Evolutionary conservation across 1,140 invertebrate genomes (phyloP).

Genomic region (Cotesia vestalis): DNA sequence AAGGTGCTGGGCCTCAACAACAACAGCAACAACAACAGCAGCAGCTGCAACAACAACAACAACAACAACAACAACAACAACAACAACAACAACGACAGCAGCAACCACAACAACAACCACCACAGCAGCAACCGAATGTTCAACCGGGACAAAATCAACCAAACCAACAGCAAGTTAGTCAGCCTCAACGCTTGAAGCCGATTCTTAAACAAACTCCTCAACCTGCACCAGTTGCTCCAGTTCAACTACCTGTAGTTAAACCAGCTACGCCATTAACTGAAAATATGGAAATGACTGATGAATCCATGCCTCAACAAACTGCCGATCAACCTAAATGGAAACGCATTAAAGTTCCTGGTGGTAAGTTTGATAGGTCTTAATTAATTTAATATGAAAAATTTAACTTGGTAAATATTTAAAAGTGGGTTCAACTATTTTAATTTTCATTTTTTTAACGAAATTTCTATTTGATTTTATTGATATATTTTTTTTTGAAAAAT

Average conservation of each 20-base stretch:
- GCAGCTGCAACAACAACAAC: conserved; percentile 26
- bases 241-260: conserved; percentile 22
- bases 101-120: conserved; percentile 36
- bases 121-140: conserved; percentile 41
- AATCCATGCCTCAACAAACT: not conserved
- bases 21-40: conserved; percentile 23
- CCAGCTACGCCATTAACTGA: not conserved
- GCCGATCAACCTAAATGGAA: conserved; percentile 56
- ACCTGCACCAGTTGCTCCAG: conserved; percentile 21
- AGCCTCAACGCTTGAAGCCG: conserved; percentile 54
- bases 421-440: too few species aligned
- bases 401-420: too few species aligned
- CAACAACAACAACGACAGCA: conserved; percentile 33
- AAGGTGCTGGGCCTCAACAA: conserved; percentile 28
- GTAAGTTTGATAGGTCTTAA: conserved; percentile 49
- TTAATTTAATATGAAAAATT: not conserved
- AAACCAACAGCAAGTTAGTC: conserved; percentile 29
- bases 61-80: conserved; percentile 33
- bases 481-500: too few species aligned
- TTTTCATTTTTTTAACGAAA: too few species aligned
- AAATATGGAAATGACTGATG: not conserved
- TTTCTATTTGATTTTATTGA: too few species aligned
- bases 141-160: conserved; percentile 20
- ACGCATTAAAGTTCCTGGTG: conserved; percentile 52
- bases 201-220: conserved; percentile 52